A percentile compares a stretch with the other conserved stretches of the same genome.
Evolutionary conservation across 2,113 vertebrate genomes (phyloP).

Genomic region (Prietella phreatophila): DNA sequence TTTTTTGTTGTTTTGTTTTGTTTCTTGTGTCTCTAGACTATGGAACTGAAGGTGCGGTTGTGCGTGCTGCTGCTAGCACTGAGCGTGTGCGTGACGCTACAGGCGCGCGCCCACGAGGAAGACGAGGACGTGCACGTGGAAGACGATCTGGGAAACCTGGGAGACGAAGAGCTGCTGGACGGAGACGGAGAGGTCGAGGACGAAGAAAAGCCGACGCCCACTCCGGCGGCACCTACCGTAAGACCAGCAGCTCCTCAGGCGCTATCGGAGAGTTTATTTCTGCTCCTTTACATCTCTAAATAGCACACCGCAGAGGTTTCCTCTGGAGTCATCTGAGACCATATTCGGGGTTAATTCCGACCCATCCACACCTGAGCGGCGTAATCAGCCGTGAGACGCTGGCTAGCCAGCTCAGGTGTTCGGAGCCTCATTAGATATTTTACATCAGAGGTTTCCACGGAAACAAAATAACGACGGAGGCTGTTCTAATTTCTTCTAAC

Average conservation of each 20-base stretch:
- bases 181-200: constrained; percentile 69
- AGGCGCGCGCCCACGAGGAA: constrained; percentile 65
- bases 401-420: background rate
- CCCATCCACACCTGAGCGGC: background rate
- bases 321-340: background rate
- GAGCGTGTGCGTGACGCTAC: constrained; percentile 64
- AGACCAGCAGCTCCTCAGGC: background rate
- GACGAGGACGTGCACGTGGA: constrained; percentile 71
- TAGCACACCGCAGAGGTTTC: background rate
- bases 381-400: background rate
- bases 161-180: constrained; percentile 80
- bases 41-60: constrained; percentile 82
- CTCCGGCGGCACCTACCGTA: constrained; percentile 82
- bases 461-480: background rate
- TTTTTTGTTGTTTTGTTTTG: too few species aligned
- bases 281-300: background rate
- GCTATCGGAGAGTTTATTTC: background rate
- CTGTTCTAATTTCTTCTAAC: background rate
- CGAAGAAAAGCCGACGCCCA: constrained; percentile 55
- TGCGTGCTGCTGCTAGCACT: constrained; percentile 75
- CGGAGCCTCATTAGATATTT: too few species aligned
- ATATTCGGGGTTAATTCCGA: background rate
- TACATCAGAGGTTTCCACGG: too few species aligned
- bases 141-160: constrained; percentile 71
- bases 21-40: constrained; percentile 70